Conservation (phyloP, 2,888 invertebrate species). For the Lasioglossum vierecki region DNA sequence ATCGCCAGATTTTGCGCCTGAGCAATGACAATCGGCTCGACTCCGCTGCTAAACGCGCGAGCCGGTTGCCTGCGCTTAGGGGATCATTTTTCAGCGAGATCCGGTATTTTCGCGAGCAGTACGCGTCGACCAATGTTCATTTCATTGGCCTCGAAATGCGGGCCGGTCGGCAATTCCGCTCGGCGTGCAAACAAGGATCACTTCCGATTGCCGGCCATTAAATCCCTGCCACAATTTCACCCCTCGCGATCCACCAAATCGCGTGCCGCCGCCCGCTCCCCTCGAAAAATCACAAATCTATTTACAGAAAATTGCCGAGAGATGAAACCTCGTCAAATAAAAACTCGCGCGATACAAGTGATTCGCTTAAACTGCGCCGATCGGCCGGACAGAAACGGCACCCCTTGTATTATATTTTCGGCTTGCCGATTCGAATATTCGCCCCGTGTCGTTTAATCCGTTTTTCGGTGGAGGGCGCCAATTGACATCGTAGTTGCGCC, state of each 20-base stretch:
- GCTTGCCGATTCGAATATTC: constrained; percentile 5
- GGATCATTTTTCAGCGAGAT: neutral
- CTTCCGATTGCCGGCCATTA: constrained; percentile 32
- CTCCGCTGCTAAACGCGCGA: neutral
- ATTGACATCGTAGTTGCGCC: constrained; percentile 15
- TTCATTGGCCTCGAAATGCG: constrained; percentile 23
- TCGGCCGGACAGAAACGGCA: neutral
- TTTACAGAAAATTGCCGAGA: constrained; percentile 14
- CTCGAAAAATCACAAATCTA: constrained; percentile 14
- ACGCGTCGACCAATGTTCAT: constrained; percentile 20
- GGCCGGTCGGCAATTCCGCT: constrained; percentile 8
- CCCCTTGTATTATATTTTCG: neutral
- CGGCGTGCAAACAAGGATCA: constrained; percentile 27
- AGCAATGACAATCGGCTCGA: neutral
- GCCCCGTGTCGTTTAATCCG: constrained; percentile 19
- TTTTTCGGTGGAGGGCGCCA: neutral
- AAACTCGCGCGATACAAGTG: neutral
- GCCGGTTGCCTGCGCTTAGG: constrained; percentile 14
- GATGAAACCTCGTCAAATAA: constrained; percentile 2
- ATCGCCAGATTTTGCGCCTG: neutral
- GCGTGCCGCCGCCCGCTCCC: neutral
- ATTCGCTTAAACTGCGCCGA: neutral
- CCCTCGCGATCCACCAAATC: neutral
- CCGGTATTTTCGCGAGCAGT: constrained; percentile 20
- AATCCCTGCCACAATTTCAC: neutral